Base-by-base conservation (phyloP, 2,888 invertebrate genomes). In the Macropis europaea region DNA sequence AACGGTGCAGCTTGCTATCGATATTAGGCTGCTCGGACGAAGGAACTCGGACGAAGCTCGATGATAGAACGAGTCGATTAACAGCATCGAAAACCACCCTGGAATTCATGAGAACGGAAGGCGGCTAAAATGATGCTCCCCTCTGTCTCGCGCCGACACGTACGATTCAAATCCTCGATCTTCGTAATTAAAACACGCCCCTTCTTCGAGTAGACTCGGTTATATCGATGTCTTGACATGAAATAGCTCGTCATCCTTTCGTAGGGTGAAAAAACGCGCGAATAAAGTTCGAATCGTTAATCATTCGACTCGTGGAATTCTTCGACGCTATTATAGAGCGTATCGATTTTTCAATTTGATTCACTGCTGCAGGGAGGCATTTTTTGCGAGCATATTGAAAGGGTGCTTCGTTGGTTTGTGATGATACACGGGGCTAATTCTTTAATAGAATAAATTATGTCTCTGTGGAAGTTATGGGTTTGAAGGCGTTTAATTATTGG, bases 161-260 rank as follows among this genome's bases (percentile, higher is more conserved):
- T 62, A 71, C 67, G 73, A 82, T 76, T 77, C 67, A 73, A 82
- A 78, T 69, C 67, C 64, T 78, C 50, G 70, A 76, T 73, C 74
- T 38, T 73, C 54, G 74, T 82, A 81, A 86, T 86, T 84, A 86
- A 81, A 79, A 70, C 73, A 79, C 79, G 72, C 67, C 67, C 30
- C 26, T 53, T 57, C 26, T 66, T 24, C 13, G 43, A 22, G 5
- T 45, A 24, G 24, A 28, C 24, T 7, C 28, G 22, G n/a, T 60
- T 36, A 32, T 13, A 11, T 19, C 32, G 22, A 62, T 38, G 32
- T 40, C 54, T 38, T 22, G 5, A 0, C 9, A n/a, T 40, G 30
- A 30, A 40, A 40, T 13, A 26, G 22, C 13, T 26, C 4, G 19
- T 22, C 3, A 11, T 6, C 3, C 6, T 32, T 13, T 28, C 9